These are phyloP conservation scores for Drosophila ustulata DNA, from an alignment of 2,888 invertebrate genomes.

Conservation along the genomic window DNA sequence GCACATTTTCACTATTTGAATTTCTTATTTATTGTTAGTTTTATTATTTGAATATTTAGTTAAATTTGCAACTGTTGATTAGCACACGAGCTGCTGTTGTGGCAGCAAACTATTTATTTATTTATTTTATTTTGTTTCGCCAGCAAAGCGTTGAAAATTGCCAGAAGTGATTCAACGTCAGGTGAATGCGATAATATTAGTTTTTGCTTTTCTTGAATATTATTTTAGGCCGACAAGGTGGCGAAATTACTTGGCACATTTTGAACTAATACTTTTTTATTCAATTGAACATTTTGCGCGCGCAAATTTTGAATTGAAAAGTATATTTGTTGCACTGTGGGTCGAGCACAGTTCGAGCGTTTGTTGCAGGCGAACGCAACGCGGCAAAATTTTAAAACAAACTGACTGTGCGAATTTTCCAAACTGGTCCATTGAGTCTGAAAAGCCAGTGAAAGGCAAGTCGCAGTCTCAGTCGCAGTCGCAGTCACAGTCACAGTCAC, in stretches of 20 bases:
- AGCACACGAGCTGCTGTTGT: slow-evolving; percentile 23
- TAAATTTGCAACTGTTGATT: slow-evolving; percentile 4
- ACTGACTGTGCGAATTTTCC: slow-evolving; percentile 81
- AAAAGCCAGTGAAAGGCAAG: slow-evolving; percentile 65
- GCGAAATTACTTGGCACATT: slow-evolving; percentile 3
- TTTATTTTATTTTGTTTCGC: slow-evolving; percentile 19
- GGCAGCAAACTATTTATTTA: slow-evolving; percentile 31
- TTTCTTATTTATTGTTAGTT: slow-evolving; percentile 7
- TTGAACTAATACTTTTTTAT: neutral
- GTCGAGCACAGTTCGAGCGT: slow-evolving; percentile 10
- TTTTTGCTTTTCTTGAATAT: slow-evolving; percentile 3
- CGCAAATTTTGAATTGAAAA: slow-evolving; percentile 11
- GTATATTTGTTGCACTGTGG: slow-evolving; percentile 6
- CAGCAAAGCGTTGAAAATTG: slow-evolving; percentile 37
- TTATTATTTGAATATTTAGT: neutral
- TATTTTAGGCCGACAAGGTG: slow-evolving; percentile 2
- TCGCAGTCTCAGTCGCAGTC: slow-evolving; percentile 49
- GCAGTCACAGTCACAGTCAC: slow-evolving; percentile 17
- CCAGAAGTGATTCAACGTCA: slow-evolving; percentile 30
- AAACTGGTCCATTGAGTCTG: slow-evolving; percentile 73
- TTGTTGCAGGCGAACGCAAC: slow-evolving; percentile 55
- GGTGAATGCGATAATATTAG: slow-evolving; percentile 1
- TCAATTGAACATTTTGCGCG: slow-evolving; percentile 5
- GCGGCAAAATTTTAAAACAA: slow-evolving; percentile 79
- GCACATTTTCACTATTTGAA: neutral